These are phyloP conservation scores for Hydrotaea diabolus DNA, from an alignment of 2,888 invertebrate species.

Conservation along the genomic window DNA sequence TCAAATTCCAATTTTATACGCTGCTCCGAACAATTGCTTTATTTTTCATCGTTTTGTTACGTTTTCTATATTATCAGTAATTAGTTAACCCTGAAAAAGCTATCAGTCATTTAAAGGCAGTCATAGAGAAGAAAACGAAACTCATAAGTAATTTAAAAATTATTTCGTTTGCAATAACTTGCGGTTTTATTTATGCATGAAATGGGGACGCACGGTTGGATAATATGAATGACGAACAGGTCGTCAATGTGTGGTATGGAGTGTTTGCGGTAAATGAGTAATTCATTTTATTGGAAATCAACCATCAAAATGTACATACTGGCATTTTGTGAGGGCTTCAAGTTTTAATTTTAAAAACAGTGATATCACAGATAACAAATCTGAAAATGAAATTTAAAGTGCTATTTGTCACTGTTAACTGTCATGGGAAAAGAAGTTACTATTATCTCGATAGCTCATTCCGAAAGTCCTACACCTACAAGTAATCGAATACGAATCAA, in stretches of 20 bases:
- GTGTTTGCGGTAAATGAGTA: neutral
- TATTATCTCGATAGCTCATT: no score
- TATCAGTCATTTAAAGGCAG: constrained; percentile 13
- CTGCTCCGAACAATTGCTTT: neutral
- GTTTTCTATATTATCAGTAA: constrained; percentile 2
- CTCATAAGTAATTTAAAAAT: neutral
- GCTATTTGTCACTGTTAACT: no score
- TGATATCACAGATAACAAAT: no score
- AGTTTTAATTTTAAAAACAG: no score
- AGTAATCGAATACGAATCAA: no score
- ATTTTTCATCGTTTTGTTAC: neutral
- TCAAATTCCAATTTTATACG: constrained; percentile 9
- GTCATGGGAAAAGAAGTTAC: no score
- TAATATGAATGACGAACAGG: neutral
- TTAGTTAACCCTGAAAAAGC: constrained; percentile 12
- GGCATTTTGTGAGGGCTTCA: neutral
- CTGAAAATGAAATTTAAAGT: no score
- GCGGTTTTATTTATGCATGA: neutral
- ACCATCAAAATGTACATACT: neutral
- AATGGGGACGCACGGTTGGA: neutral
- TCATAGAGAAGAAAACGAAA: neutral
- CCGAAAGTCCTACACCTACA: no score
- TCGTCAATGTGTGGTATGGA: neutral
- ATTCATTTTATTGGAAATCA: neutral
- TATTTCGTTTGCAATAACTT: neutral